phyloP scores from a whole-genome alignment of 2,888 invertebrate genomes.

The Prosopocoilus inquinatus region DNA sequence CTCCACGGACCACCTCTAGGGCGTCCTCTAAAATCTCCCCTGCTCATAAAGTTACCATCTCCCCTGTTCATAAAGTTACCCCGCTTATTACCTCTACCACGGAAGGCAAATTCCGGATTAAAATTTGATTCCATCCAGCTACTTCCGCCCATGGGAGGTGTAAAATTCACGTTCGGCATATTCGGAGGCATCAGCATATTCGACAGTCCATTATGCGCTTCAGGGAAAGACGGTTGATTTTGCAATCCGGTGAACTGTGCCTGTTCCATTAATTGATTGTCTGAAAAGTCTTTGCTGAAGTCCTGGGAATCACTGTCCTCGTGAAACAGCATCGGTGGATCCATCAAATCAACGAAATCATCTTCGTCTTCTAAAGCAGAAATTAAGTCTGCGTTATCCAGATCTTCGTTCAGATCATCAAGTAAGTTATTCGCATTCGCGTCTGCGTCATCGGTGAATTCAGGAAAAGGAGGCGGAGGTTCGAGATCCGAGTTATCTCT shows the following conservation, averaged over 20 bases:
- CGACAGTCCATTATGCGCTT: no score
- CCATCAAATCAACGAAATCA: slow-evolving; percentile 5
- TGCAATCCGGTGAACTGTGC: no score
- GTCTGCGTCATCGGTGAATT: slow-evolving; percentile 41
- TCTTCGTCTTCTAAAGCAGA: slow-evolving; percentile 9
- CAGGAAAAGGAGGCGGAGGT: slow-evolving; percentile 48
- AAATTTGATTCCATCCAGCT: background rate
- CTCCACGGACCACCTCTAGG: slow-evolving; percentile 15
- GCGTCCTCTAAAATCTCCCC: slow-evolving; percentile 29
- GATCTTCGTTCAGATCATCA: slow-evolving; percentile 42
- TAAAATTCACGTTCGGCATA: no score
- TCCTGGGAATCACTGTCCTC: no score
- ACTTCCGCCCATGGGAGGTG: background rate
- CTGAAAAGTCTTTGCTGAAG: no score
- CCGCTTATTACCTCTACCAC: slow-evolving; percentile 28
- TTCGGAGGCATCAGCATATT: no score
- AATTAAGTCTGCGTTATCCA: slow-evolving; percentile 29
- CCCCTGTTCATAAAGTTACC: slow-evolving; percentile 34
- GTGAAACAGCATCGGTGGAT: background rate
- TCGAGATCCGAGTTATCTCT: slow-evolving; percentile 24
- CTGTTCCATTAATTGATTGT: no score
- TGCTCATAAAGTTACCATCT: slow-evolving; percentile 34
- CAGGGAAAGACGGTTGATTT: no score
- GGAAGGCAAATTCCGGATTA: slow-evolving; percentile 11
- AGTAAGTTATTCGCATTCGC: slow-evolving; percentile 45